A percentile compares a stretch with the other conserved stretches of the same genome.
Conservation (phyloP, 2,113 vertebrate species). For the Tachysurus fulvidraco region DNA sequence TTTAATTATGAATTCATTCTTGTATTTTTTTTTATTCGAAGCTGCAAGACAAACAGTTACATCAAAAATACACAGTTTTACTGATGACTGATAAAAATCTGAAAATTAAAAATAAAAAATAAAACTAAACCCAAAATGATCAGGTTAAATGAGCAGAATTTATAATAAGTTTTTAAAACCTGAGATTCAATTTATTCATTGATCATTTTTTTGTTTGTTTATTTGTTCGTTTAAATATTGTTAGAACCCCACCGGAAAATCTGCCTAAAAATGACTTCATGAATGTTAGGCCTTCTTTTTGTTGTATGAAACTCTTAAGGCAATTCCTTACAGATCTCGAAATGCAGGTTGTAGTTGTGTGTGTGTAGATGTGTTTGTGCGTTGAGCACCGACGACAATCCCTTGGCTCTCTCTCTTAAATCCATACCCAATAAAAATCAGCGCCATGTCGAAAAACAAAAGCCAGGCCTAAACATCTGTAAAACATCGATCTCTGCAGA, state of each 20-base stretch:
- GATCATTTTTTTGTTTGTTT: neutral
- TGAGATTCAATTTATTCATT: neutral
- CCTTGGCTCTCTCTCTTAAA: conserved; percentile 73
- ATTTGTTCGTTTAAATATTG: neutral
- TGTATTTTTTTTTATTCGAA: no score
- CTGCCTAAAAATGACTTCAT: neutral
- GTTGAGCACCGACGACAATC: conserved; percentile 64
- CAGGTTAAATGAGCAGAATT: neutral
- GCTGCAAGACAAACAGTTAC: neutral
- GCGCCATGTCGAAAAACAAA: conserved; percentile 75
- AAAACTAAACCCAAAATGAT: neutral
- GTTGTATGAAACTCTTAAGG: neutral
- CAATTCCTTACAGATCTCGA: neutral
- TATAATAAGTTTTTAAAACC: neutral
- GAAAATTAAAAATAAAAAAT: neutral
- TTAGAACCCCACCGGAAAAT: no score
- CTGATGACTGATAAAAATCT: neutral
- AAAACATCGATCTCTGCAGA: conserved; percentile 77
- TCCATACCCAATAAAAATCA: conserved; percentile 82
- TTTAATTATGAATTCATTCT: neutral
- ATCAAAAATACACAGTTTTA: neutral
- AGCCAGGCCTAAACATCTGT: conserved; percentile 76
- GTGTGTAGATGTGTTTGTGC: conserved; percentile 38
- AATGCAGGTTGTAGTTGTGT: conserved; percentile 2
- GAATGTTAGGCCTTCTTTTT: neutral